Conservation (phyloP, 2,797 vertebrate genomes). For the Phaenicophaeus curvirostris region DNA sequence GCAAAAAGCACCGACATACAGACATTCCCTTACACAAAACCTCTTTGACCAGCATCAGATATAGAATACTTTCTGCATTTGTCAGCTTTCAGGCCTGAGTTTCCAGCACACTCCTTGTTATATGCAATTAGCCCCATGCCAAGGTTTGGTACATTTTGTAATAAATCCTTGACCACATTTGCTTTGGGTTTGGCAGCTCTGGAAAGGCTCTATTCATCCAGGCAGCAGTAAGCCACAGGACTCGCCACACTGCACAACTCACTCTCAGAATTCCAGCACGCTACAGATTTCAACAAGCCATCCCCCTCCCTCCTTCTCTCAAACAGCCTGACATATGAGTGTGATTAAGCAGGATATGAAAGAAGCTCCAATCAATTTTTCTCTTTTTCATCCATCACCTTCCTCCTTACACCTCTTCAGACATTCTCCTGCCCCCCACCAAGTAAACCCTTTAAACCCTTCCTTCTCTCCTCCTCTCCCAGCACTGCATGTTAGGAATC, state of each 20-base stretch:
- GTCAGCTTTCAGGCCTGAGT: slow-evolving; percentile 76
- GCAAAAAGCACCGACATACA: slow-evolving; percentile 72
- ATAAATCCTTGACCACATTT: slow-evolving; percentile 83
- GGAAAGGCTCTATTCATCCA: slow-evolving; percentile 83
- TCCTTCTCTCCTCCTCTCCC: neutral
- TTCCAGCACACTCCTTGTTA: slow-evolving; percentile 79
- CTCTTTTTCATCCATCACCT: slow-evolving; percentile 62
- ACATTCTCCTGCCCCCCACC: neutral
- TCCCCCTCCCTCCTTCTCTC: slow-evolving; percentile 43
- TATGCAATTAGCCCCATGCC: slow-evolving; percentile 80
- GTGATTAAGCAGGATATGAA: slow-evolving; percentile 71
- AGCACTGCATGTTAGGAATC: slow-evolving; percentile 32
- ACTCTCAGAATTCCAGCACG: slow-evolving; percentile 74
- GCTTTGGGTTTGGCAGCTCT: slow-evolving; percentile 78
- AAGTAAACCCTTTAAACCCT: neutral
- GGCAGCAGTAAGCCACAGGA: slow-evolving; percentile 72
- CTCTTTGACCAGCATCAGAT: slow-evolving; percentile 77
- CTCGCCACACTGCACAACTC: slow-evolving; percentile 70
- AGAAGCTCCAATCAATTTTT: slow-evolving; percentile 68
- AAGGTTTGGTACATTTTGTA: slow-evolving; percentile 79
- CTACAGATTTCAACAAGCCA: slow-evolving; percentile 75
- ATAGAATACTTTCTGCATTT: slow-evolving; percentile 79
- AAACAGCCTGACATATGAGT: slow-evolving; percentile 72
- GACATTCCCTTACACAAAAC: slow-evolving; percentile 76
- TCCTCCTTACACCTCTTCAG: slow-evolving; percentile 33